Conservation (phyloP, 2,888 invertebrate species). For the Epinotia bilunana region DNA sequence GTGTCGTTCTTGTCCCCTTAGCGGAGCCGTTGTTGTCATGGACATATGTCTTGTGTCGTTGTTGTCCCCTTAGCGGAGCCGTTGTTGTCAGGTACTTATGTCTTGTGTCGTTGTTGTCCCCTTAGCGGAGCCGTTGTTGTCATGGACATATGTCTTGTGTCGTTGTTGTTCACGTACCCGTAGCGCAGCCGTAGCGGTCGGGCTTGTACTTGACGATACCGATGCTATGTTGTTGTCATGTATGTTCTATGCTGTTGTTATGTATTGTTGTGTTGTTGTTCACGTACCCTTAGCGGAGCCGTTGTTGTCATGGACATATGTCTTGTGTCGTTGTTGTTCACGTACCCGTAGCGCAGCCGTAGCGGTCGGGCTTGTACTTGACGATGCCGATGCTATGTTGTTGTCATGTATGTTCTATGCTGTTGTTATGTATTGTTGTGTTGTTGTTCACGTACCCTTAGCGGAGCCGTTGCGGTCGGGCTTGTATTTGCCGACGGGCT, state of each 20-base stretch:
- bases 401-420: background rate
- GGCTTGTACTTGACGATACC: slow-evolving; percentile 85
- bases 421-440: background rate
- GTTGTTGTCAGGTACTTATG: too few species aligned
- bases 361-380: slow-evolving; percentile 86
- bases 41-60: too few species aligned
- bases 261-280: too few species aligned
- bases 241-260: too few species aligned
- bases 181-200: slow-evolving; percentile 86
- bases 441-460: slow-evolving; percentile 72
- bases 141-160: background rate
- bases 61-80: too few species aligned
- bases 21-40: too few species aligned
- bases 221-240: too few species aligned
- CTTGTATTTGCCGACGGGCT: slow-evolving; percentile 86
- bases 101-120: too few species aligned
- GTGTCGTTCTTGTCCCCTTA: too few species aligned
- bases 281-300: background rate
- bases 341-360: slow-evolving; percentile 80
- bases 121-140: background rate
- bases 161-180: slow-evolving; percentile 66
- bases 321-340: background rate
- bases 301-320: background rate
- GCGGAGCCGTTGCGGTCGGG: slow-evolving; percentile 86
- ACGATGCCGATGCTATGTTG: slow-evolving; percentile 60